These are phyloP conservation scores for Thysanoteuthis rhombus DNA, from an alignment of 2,888 invertebrate species.

Conservation along the genomic window DNA sequence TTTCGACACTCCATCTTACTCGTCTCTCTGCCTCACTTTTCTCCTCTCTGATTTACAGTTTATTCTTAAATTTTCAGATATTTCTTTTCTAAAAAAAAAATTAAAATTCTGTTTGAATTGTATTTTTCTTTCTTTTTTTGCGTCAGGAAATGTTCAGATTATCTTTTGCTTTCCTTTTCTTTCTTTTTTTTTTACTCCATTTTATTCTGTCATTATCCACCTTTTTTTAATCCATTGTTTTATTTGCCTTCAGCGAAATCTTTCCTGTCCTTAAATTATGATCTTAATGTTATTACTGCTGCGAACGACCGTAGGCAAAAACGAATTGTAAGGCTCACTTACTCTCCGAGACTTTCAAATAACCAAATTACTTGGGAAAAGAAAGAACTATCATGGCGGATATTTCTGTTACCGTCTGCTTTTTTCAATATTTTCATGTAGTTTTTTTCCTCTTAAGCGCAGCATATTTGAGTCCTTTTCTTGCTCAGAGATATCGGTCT, in stretches of 20 bases:
- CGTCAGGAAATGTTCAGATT: not conserved
- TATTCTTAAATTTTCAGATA: not conserved
- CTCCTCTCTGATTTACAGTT: not conserved
- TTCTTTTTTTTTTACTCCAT: not conserved
- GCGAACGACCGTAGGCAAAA: not conserved
- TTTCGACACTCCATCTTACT: not conserved
- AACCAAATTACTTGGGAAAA: not conserved
- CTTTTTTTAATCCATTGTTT: not conserved
- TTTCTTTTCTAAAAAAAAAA: not conserved
- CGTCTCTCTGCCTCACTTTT: not conserved
- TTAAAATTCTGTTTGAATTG: not conserved
- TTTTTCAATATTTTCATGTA: not conserved
- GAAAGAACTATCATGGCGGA: not conserved
- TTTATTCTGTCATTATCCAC: not conserved
- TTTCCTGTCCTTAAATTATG: not conserved
- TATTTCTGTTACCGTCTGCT: not conserved
- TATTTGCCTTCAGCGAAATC: not conserved
- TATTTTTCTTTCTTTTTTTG: not conserved
- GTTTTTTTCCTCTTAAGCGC: not conserved
- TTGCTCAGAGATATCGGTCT: not conserved
- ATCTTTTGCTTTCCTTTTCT: not conserved
- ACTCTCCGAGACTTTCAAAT: not conserved
- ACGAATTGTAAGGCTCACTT: not conserved
- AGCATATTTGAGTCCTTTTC: not conserved
- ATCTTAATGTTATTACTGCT: slow-evolving; percentile 12